Base-by-base conservation (phyloP, 1,140 invertebrate genomes). In the Drosophila sp. region DNA sequence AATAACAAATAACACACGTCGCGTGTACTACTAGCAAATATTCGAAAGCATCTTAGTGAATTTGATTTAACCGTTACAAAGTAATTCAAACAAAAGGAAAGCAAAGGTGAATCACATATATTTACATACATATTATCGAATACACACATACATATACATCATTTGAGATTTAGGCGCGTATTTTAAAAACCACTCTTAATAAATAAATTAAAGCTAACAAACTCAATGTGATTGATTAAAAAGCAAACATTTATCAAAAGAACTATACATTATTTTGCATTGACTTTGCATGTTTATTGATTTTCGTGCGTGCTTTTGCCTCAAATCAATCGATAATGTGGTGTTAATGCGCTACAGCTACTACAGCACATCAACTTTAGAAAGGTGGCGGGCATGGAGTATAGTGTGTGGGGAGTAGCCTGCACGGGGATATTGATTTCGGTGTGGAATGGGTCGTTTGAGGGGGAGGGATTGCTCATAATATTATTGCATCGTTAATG, bases 321-420 rank as follows among this genome's bases (percentile, higher is more conserved):
- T 74, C 59, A 84, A 89, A 90, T 90, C 89, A 90, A 90, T 90
- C 89, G 83, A 90, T 90, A 90, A 90, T 90, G 82, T 86, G 89
- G 89, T 90, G 89, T 90, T 90, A 90, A 90, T 80, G 87, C 84
- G 73, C 67, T 76, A 54, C 82, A 70, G 51, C 57, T 62, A 59
- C 64, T n/a, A 54, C 58, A 57, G 38, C 61, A 72, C 40, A 72
- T 54, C 46, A 73, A 78, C 50, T 51, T 61, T 65, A 46, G 70
- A 61, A 66, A 64, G 74, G 77, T 56, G 72, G 62, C 43, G 29
- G 58, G 41, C 34, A n/a, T 25, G 41, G 25, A 34, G 50, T 32
- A 21, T 21, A 56, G 53, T 56, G 36, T 56, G 50, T 53, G 21
- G 50, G n/a, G 48, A 77, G 76, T 76, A 65, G 63, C 58, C 40